Evolutionary conservation across 2,888 invertebrate species (phyloP), one percentile per base, ranked within the genome.

Genomic region (Nematopogon swammerdamellus): DNA sequence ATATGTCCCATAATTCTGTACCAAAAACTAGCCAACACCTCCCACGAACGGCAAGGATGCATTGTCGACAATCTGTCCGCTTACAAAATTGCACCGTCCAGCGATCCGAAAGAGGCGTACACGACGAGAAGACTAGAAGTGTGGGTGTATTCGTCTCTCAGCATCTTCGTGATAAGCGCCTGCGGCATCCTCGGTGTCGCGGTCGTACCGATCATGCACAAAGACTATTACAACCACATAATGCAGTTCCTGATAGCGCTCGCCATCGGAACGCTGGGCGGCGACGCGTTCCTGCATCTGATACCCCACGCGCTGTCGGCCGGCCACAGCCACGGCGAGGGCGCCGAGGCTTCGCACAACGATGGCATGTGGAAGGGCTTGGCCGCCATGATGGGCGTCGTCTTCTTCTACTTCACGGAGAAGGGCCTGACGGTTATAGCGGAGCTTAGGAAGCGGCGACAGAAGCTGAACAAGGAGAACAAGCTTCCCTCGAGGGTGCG

Each of bases 211-310:
- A 86, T 94, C 43, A 94, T 97, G 91, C 90, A 91, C 66, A 86
- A 89, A 59, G 83, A 84, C 16, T 92, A 92, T 66, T 97, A 95
- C 66, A 91, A 95, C 60, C 90, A 93, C 57, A 72, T 96, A 29
- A 80, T 96, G 49, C 95, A 96, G 69, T 95, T 95, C 69, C 80
- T 97, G 53, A 94, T 97, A 2, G 95, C 96, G 1, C 76, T 97
- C 56, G 97, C 97, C 16, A 91, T 97, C 29, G 97, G 95, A 0
- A 93, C 95, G 0, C 75, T 95, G 51, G 88, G 92, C 45, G 96
- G 96, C 0, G 97, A 97, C 72, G 96, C 96, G 0, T 73, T 97
- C 45, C 74, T 97, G 52, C 97, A 97, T 81, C 82, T 97, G 20
- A 80, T 97, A 67, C 97, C 97, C 18, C 94, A 95, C 64, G 93